Base-by-base conservation (phyloP, 2,888 invertebrate genomes). In the Pomacea canaliculata region DNA sequence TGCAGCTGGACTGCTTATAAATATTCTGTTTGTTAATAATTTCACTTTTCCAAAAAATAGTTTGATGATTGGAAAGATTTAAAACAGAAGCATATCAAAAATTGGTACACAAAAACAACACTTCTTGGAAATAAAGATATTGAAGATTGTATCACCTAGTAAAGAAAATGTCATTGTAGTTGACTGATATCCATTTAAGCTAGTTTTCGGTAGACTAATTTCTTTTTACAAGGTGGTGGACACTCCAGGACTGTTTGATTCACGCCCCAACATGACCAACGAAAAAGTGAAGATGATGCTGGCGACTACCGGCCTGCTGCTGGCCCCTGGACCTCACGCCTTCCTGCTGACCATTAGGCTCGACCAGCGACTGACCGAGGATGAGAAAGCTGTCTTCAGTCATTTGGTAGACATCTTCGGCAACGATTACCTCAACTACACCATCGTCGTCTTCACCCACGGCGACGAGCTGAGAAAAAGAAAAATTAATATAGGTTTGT, bases 311-410 rank as follows among this genome's bases (percentile, higher is more conserved):
- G 48, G 49, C 18, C 46, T 63, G 18, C 16, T 71, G 23, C 48
- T 63, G 63, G 62, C 71, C 3, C 71, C 71, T 4, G 71, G 71
- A 12, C 71, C 71, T n/a, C 71, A 71, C 51, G 71, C 63, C 71
- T 37, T 71, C 19, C 49, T 63, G 18, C 48, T 71, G 48, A n/a
- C 23, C 62, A 7, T 69, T 9, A 12, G 1, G 18, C 1, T 48
- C 16, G 69, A 51, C 8, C 69, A 69, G 7, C 60, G 71, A 12
- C 60, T 71, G 19, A 62, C 71, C 10, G 46, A 27, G 16, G 71
- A 71, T 8, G 71, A 71, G 49, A 48, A 62, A 5, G 62, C 46
- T 9, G 48, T 63, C n/a, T 46, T 71, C 16, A n/a, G 37, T 7
- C n/a, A 63, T 16, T 19, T 71, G 23, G 9, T 18, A n/a, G 27